Percentiles rank a stretch among this genome's conserved stretches.
Conservation (phyloP, 2,797 vertebrate species). For the Choloepus didactylus region DNA sequence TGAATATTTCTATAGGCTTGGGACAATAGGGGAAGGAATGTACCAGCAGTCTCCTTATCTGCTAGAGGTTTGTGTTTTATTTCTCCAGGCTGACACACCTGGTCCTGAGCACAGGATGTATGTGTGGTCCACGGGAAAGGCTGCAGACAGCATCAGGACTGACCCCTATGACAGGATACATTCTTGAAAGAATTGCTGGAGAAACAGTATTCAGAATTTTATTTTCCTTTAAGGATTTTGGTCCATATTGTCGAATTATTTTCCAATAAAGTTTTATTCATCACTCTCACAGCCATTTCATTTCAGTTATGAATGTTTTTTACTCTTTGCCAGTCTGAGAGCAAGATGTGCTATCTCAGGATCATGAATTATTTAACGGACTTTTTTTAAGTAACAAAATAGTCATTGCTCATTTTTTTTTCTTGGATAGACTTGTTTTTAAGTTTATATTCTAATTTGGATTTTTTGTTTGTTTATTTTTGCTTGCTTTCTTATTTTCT, state of each 20-base stretch:
- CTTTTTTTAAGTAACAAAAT: neutral
- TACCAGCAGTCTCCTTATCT: too few species aligned
- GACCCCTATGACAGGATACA: neutral
- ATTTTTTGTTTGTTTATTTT: neutral
- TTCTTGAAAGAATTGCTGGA: neutral
- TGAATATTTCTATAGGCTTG: too few species aligned
- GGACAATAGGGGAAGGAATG: too few species aligned
- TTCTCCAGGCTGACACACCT: too few species aligned
- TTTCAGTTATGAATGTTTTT: neutral
- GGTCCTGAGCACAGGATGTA: too few species aligned
- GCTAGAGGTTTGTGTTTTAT: too few species aligned
- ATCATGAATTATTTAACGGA: neutral
- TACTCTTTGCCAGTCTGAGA: constrained; percentile 18
- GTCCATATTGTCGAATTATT: neutral
- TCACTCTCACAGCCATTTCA: neutral
- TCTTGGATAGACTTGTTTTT: neutral
- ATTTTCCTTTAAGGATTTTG: neutral
- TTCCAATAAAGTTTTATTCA: neutral
- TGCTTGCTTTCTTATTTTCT: neutral
- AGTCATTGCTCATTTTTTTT: neutral
- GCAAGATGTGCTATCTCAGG: neutral
- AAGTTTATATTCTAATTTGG: neutral
- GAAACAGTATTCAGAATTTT: neutral
- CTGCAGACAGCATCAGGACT: too few species aligned
- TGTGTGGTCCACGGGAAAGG: too few species aligned